phyloP scores from a whole-genome alignment of 2,113 vertebrate genomes.

The Pyrgilauda ruficollis region DNA sequence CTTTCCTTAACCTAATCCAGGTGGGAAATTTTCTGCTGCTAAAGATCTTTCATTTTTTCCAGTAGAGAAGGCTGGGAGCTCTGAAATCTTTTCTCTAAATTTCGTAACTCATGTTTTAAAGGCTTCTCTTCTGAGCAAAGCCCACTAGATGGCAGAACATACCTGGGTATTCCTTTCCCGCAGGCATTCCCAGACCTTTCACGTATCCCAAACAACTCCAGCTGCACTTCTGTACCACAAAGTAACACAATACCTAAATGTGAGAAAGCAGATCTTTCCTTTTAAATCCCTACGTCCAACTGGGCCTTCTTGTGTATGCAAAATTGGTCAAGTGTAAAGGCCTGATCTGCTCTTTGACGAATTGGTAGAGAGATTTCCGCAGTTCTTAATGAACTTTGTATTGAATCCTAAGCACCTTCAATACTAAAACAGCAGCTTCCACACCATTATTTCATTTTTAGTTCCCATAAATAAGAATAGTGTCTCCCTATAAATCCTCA shows the following conservation, averaged over 20 bases:
- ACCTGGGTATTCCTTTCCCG: neutral
- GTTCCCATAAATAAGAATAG: neutral
- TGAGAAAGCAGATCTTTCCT: neutral
- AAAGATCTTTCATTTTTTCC: neutral
- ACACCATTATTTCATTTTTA: neutral
- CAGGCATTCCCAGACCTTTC: neutral
- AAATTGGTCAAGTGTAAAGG: neutral
- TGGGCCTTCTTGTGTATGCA: neutral
- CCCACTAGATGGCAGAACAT: slow-evolving; percentile 60
- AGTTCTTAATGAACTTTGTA: neutral
- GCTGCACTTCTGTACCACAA: accelerated
- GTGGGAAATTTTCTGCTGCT: neutral
- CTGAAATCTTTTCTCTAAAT: neutral
- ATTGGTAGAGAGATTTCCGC: neutral
- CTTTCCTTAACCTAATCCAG: neutral
- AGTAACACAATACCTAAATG: neutral
- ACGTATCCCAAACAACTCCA: neutral
- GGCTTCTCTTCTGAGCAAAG: neutral
- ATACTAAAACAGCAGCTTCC: neutral
- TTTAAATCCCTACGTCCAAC: neutral
- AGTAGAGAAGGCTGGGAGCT: neutral
- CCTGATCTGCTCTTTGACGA: neutral
- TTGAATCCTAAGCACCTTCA: neutral
- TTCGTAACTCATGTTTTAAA: neutral
- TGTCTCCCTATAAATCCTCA: neutral